phyloP scores from a whole-genome alignment of 1,140 invertebrate genomes.

The Heliconius nattereri region DNA sequence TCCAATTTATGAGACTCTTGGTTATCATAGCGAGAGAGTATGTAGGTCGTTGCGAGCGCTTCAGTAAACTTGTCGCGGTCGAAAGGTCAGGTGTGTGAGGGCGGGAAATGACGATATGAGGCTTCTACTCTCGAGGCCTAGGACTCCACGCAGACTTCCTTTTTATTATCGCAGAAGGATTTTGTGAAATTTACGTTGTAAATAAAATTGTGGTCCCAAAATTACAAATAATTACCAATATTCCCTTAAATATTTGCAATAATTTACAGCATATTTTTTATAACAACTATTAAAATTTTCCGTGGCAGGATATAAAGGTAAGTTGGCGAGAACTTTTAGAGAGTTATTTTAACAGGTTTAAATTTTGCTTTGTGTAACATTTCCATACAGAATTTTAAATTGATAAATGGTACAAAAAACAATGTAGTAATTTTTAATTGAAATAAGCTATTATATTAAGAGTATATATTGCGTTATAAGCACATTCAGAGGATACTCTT shows the following conservation, averaged over 20 bases:
- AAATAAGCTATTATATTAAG: neutral
- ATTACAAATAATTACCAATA: neutral
- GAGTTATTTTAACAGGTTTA: too few relatives aligned
- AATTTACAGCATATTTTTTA: too few relatives aligned
- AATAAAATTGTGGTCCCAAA: neutral
- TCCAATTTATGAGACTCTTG: slow-evolving; percentile 20
- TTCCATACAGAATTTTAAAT: too few relatives aligned
- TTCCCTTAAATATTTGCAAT: too few relatives aligned
- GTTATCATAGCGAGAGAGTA: slow-evolving; percentile 52
- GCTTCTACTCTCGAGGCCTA: slow-evolving; percentile 46
- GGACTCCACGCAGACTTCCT: slow-evolving; percentile 60
- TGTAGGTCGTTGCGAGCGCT: slow-evolving; percentile 73
- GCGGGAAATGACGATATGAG: slow-evolving; percentile 71
- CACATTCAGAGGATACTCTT: neutral
- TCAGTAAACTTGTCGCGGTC: slow-evolving; percentile 72
- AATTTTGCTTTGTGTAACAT: too few relatives aligned
- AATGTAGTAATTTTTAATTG: neutral
- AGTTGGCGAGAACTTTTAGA: too few relatives aligned
- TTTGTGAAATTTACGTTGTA: neutral
- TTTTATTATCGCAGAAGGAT: slow-evolving; percentile 54
- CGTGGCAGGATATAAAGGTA: too few relatives aligned
- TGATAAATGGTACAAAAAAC: too few relatives aligned
- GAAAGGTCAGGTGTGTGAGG: slow-evolving; percentile 77
- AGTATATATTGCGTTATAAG: too few relatives aligned
- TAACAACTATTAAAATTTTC: too few relatives aligned